Evolutionary conservation across 2,888 invertebrate species (phyloP).

Genomic region (Cheilosia soror): DNA sequence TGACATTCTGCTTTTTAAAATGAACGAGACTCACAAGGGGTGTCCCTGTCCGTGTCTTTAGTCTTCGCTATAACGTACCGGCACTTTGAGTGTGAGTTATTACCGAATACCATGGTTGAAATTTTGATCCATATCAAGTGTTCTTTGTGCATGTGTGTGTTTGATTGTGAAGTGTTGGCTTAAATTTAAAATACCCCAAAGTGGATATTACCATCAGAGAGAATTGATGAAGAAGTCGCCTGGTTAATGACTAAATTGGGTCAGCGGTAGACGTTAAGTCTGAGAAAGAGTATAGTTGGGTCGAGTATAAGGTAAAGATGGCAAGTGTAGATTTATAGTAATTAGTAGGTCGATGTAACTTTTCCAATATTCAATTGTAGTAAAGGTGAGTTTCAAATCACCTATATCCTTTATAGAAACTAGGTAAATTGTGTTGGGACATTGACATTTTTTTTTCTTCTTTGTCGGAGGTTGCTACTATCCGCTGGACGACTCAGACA

Average conservation of each 20-base stretch:
- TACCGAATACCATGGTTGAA: constrained; percentile 20
- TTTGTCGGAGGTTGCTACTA: too few species aligned
- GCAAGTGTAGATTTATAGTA: constrained; percentile 47
- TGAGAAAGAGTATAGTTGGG: not conserved
- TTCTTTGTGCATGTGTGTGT: not conserved
- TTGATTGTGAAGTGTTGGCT: not conserved
- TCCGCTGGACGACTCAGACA: too few species aligned
- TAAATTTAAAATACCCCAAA: constrained; percentile 49
- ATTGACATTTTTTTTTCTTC: too few species aligned
- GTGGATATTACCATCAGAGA: constrained; percentile 39
- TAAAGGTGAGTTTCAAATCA: not conserved
- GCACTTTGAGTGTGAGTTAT: constrained; percentile 51
- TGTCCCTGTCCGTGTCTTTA: too few species aligned
- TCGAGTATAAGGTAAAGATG: constrained; percentile 3
- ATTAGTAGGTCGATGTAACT: constrained; percentile 43
- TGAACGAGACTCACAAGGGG: constrained; percentile 15
- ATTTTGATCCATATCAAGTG: constrained; percentile 38
- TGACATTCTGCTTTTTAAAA: constrained; percentile 35
- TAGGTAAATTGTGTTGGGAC: too few species aligned
- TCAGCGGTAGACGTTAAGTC: constrained; percentile 37
- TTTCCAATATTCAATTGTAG: not conserved
- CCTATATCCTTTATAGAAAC: too few species aligned
- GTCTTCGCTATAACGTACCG: too few species aligned
- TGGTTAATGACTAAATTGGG: constrained; percentile 62
- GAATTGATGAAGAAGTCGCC: constrained; percentile 33